Evolutionary conservation across 2,888 invertebrate genomes (phyloP).

Genomic region (Pyrrhia umbra): DNA sequence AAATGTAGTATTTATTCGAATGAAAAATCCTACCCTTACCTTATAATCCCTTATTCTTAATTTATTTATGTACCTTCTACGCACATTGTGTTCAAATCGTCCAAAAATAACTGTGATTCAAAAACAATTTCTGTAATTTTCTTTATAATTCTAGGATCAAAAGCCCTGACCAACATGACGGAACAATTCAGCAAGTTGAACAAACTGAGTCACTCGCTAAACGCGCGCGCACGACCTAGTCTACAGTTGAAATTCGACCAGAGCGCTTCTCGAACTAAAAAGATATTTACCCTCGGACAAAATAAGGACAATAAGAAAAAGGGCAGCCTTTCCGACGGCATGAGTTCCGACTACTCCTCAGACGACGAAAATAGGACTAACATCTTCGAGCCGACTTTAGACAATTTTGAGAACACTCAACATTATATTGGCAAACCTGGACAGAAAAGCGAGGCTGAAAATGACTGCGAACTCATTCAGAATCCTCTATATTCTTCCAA

Average conservation of each 20-base stretch:
- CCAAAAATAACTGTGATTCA: no score
- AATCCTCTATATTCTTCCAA: slow-evolving; percentile 87
- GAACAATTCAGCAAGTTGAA: slow-evolving; percentile 96
- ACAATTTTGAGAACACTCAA: slow-evolving; percentile 87
- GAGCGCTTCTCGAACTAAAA: slow-evolving; percentile 81
- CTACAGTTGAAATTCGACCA: slow-evolving; percentile 88
- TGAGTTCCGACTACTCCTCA: slow-evolving; percentile 88
- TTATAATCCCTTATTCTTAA: no score
- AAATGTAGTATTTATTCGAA: no score
- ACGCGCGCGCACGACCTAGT: slow-evolving; percentile 89
- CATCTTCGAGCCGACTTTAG: slow-evolving; percentile 87
- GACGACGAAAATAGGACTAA: slow-evolving; percentile 88
- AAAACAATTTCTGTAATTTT: no score
- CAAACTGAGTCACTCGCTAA: slow-evolving; percentile 92
- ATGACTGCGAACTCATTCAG: slow-evolving; percentile 84
- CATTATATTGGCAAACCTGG: slow-evolving; percentile 83
- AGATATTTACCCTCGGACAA: slow-evolving; percentile 88
- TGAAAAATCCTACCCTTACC: no score
- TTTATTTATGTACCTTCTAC: no score
- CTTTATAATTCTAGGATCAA: slow-evolving; percentile 91
- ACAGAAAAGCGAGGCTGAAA: slow-evolving; percentile 73
- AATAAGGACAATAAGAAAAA: slow-evolving; percentile 90
- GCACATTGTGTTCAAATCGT: no score
- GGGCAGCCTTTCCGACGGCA: slow-evolving; percentile 92
- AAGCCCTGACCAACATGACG: slow-evolving; percentile 96